These are phyloP conservation scores for Thalassophryne amazonica DNA, from an alignment of 2,797 vertebrate species.

Conservation along the genomic window DNA sequence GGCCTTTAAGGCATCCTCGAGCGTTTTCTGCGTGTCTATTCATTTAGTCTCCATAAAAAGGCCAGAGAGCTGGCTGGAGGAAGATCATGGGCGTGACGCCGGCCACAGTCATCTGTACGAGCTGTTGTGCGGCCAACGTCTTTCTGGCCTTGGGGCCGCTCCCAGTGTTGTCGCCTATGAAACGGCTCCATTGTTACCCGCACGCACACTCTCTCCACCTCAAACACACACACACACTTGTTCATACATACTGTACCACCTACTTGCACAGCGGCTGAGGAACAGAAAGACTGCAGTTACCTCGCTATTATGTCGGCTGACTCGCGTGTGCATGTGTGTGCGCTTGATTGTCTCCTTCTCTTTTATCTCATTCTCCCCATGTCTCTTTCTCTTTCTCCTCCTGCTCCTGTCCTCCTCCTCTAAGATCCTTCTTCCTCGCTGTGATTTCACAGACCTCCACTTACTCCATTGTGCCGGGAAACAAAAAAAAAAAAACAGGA, in stretches of 20 bases:
- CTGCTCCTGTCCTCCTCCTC: conserved; percentile 61
- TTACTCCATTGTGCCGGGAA: conserved; percentile 67
- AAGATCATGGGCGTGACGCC: conserved; percentile 57
- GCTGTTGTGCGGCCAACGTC: conserved; percentile 68
- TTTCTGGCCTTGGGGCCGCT: conserved; percentile 64
- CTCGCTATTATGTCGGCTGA: conserved; percentile 49
- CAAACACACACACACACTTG: conserved; percentile 10
- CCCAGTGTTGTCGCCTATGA: conserved; percentile 68
- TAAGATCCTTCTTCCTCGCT: conserved; percentile 59
- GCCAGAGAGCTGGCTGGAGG: conserved; percentile 45
- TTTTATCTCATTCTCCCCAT: conserved; percentile 61
- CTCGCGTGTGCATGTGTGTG: conserved; percentile 20
- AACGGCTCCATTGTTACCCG: conserved; percentile 67
- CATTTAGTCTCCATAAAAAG: conserved; percentile 60
- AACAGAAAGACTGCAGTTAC: conserved; percentile 40
- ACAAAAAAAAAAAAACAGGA: conserved; percentile 64
- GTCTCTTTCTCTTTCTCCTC: conserved; percentile 35
- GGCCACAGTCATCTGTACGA: conserved; percentile 58
- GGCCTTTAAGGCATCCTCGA: conserved; percentile 32
- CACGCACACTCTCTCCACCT: conserved; percentile 7
- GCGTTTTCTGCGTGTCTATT: conserved; percentile 61
- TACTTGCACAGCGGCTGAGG: conserved; percentile 40
- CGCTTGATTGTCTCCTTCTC: conserved; percentile 46
- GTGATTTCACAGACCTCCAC: conserved; percentile 67
- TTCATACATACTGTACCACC: conserved; percentile 48